Evolutionary conservation across 2,797 vertebrate species (phyloP).

Genomic region (Perdix hodgsoniae): DNA sequence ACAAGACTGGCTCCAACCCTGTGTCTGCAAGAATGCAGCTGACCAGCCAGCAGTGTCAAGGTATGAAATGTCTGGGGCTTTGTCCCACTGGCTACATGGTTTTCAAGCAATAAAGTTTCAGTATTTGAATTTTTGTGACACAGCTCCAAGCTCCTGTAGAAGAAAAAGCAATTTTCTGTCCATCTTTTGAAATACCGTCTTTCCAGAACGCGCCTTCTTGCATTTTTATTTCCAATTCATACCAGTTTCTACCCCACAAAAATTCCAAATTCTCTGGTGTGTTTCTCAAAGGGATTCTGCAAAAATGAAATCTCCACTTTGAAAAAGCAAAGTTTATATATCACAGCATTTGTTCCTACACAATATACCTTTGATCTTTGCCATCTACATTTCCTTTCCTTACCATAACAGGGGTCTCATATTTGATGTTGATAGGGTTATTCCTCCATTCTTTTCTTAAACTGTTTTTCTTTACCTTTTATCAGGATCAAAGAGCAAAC

Average conservation of each 20-base stretch:
- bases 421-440: background rate
- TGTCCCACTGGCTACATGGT: background rate
- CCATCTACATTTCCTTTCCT: background rate
- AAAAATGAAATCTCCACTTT: background rate
- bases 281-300: background rate
- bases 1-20: background rate
- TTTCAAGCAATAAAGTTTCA: background rate
- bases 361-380: slow-evolving; percentile 4
- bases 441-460: slow-evolving; percentile 17
- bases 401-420: background rate
- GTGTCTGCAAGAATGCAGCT: background rate
- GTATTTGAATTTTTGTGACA: background rate
- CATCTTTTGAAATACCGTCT: background rate
- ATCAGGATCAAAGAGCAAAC: slow-evolving; percentile 54
- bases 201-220: background rate
- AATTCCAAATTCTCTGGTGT: background rate
- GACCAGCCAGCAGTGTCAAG: background rate
- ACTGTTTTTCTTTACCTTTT: slow-evolving; percentile 47
- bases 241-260: background rate
- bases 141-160: background rate
- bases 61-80: background rate
- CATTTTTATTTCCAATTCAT: background rate
- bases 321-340: background rate
- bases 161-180: background rate
- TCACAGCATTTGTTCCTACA: background rate